Evolutionary conservation across 2,113 vertebrate genomes (phyloP), one percentile per base, ranked within the genome.

Genomic region (Fukomys damarensis): DNA sequence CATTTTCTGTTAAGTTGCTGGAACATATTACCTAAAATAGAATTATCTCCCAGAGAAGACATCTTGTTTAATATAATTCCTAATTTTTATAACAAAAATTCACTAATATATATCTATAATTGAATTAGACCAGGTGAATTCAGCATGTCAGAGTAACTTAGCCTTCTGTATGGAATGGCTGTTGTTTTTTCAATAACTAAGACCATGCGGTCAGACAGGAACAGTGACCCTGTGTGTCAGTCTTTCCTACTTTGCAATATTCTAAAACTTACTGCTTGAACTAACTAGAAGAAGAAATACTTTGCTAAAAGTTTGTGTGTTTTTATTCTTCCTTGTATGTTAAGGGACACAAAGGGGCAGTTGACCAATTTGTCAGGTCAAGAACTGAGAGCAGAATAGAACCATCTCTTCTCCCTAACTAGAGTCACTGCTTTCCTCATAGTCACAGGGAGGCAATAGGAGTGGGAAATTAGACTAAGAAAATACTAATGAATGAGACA

Each of bases 31-130:
- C 12, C 52, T 87, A 89, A 56, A 88, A 83, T 11, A 94, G n/a
- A 28, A 88, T 87, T 85, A 58, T 88, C 13, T 77, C 28, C 58
- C 52, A 88, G 10, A 3, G 35, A 72, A 72, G 32, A 46, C 9
- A 86, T 68, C 56, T 91, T 93, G 11, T 80, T 91, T 94, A 81
- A 76, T 79, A n/a, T 43, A 91, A 82, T 49, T 74, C 54, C 46
- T 91, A 61, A 92, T 68, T 91, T 96, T 96, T 83, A 56, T 68
- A 70, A 61, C 38, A 43, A 49, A 95, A 86, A 83, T 24, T 70
- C 58, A 86, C 7, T 61, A 7, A 77, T 80, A 7, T 65, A 16
- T 59, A 32, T 86, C 49, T 91, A 19, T 76, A 46, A 61, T 82
- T 91, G 26, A 87, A 59, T 91, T 56, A 66, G 32, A 87, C 22